Percentiles rank a stretch among this genome's conserved stretches.
Conservation (phyloP, 2,888 invertebrate species). For the Eutolmus rufibarbis region DNA sequence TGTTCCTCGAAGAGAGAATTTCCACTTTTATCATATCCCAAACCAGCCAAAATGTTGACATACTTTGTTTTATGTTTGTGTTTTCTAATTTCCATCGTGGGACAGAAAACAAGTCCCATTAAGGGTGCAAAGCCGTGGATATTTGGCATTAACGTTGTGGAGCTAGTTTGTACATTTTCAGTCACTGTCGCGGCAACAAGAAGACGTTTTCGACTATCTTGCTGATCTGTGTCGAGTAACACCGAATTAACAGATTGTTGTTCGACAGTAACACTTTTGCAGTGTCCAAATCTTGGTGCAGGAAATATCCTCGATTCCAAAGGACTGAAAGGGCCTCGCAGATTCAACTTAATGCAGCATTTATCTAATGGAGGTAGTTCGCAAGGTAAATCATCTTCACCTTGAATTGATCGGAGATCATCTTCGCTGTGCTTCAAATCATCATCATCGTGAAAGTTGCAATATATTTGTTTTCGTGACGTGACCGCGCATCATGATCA, state of each 20-base stretch:
- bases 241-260: slow-evolving; percentile 85
- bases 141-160: slow-evolving; percentile 91
- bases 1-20: slow-evolving; percentile 78
- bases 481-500: slow-evolving; percentile 69
- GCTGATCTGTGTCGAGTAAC: slow-evolving; percentile 80
- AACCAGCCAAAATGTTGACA: slow-evolving; percentile 83
- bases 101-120: slow-evolving; percentile 82
- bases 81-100: slow-evolving; percentile 78
- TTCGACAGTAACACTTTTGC: slow-evolving; percentile 73
- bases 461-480: slow-evolving; percentile 58
- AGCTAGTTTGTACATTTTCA: slow-evolving; percentile 64
- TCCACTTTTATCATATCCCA: slow-evolving; percentile 71
- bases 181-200: slow-evolving; percentile 72
- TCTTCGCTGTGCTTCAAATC: slow-evolving; percentile 53
- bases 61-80: slow-evolving; percentile 70
- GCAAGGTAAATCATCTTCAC: slow-evolving; percentile 60
- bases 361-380: slow-evolving; percentile 58
- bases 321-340: slow-evolving; percentile 84
- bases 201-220: slow-evolving; percentile 63
- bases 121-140: slow-evolving; percentile 83
- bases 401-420: slow-evolving; percentile 54
- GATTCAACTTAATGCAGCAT: slow-evolving; percentile 54
- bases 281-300: slow-evolving; percentile 67
- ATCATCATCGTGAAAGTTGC: slow-evolving; percentile 54
- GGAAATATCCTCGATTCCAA: slow-evolving; percentile 77